phyloP scores from a whole-genome alignment of 2,888 invertebrate genomes.

The Eilema depressum region DNA sequence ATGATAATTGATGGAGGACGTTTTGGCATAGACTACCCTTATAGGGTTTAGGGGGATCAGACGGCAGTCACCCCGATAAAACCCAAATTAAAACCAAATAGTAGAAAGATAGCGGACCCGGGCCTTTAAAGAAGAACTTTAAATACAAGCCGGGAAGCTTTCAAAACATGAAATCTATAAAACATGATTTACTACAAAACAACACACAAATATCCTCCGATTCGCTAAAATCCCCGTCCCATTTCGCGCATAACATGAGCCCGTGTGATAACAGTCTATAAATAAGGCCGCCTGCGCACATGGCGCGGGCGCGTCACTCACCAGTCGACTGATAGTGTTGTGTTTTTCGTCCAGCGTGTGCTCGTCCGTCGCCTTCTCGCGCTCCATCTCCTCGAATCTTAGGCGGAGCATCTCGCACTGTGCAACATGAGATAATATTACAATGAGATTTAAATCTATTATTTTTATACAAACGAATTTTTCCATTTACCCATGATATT shows the following conservation, averaged over 20 bases:
- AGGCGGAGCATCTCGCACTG: constrained; percentile 86
- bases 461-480: too few species aligned
- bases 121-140: not conserved
- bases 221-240: not conserved
- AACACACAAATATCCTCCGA: not conserved
- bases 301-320: constrained; percentile 55
- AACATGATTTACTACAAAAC: not conserved
- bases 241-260: not conserved
- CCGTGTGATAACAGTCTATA: constrained; percentile 3
- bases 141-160: not conserved
- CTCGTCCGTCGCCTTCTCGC: constrained; percentile 76
- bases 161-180: not conserved
- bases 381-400: constrained; percentile 85
- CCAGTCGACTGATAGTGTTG: constrained; percentile 80
- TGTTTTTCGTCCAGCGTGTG: constrained; percentile 78
- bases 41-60: too few species aligned
- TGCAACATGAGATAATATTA: constrained; percentile 10
- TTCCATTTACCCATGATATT: too few species aligned
- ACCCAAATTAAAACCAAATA: too few species aligned
- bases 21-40: too few species aligned
- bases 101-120: too few species aligned
- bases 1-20: too few species aligned
- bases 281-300: constrained; percentile 1
- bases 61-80: too few species aligned
- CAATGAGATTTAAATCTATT: not conserved